Base-by-base conservation (phyloP, 1,140 invertebrate species). In the Drosophila parvula region DNA sequence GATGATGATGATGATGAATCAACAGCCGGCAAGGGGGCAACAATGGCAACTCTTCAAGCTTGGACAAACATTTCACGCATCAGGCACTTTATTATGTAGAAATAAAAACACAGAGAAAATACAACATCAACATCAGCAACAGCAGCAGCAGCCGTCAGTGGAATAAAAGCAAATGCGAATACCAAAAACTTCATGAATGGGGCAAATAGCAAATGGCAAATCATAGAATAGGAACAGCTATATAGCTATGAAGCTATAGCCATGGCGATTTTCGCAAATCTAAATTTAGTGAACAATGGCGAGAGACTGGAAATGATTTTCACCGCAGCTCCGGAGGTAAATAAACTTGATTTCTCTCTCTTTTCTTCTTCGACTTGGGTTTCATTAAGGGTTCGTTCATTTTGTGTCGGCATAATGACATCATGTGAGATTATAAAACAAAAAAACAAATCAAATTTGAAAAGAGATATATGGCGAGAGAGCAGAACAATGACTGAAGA, bases 11-110 rank as follows among this genome's bases (percentile, higher is more conserved):
- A 83, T 81, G 73, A 89, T 88, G 84, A 88, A 89, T 89, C 84
- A 88, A 86, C 78, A 84, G 81, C 56, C 71, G 74, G 62, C 73
- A 77, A 61, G 69, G 69, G 64, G 77, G 78, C 82, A 84, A 81
- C 77, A 89, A 88, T 89, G 84, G 84, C 84, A 88, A 89, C 80
- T 78, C 79, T 89, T 91, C 81, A 91, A 81, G 89, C 89, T 83
- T 91, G 89, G 89, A 91, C 89, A 91, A 91, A 89, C 89, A 91
- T 91, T 91, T 91, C 90, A 91, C 89, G 89, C 89, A 91, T 91
- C 89, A 91, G 78, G 89, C 89, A 91, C 82, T 91, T 91, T 91
- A 89, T 88, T 89, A 79, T 89, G 80, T 89, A 89, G 78, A 89
- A 89, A 89, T 81, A 81, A 70, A 89, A 74, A 62, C 16, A 61